Evolutionary conservation across 1,140 invertebrate genomes (phyloP), one percentile per base, ranked within the genome.

Genomic region (Diprion similis): DNA sequence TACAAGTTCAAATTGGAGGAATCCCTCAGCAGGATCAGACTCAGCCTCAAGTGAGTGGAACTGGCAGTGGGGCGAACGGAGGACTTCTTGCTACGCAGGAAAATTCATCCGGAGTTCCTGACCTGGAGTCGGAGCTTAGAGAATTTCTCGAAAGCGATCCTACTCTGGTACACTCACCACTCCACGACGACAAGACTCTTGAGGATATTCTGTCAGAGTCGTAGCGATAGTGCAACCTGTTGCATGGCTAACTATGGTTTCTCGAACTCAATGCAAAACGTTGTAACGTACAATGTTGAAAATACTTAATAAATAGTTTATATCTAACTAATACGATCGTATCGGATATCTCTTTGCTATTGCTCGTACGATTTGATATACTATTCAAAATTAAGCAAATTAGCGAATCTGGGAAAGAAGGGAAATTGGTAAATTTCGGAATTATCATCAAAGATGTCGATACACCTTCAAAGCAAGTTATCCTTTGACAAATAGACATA

Each of bases 91-190:
- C 79, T 66, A 78, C 74, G 18, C 77, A 80, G 17, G 78, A 77
- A 48, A 83, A 82, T 10, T 79, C 77, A 10, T 79, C 88, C 3
- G 89, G 83, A 9, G 87, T 89, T 66, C 84, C 88, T 9, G 93
- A 94, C 86, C 82, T 93, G 70, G 93, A 93, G 82, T 91, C 91
- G 2, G 92, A 94, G 77, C 77, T 93, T n/a, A 88, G 92, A 10
- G 92, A 93, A 82, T 93, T 93, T 83, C 83, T 94, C 11, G 93
- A 93, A 83, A 91, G 89, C 82, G 91, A 91, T 80, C 89, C 91
- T 64, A 89, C 90, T 37, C 83, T 92, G 48, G 87, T 87, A 51
- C 89, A 90, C 59, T 90, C 90, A 59, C 91, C 90, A n/a, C 81
- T 92, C 15, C 90, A 91, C 75, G 90, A 90, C 76, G 90, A 91